Evolutionary conservation across 2,888 invertebrate species (phyloP), one percentile per base, ranked within the genome.

Genomic region (Vesta saturnalis): DNA sequence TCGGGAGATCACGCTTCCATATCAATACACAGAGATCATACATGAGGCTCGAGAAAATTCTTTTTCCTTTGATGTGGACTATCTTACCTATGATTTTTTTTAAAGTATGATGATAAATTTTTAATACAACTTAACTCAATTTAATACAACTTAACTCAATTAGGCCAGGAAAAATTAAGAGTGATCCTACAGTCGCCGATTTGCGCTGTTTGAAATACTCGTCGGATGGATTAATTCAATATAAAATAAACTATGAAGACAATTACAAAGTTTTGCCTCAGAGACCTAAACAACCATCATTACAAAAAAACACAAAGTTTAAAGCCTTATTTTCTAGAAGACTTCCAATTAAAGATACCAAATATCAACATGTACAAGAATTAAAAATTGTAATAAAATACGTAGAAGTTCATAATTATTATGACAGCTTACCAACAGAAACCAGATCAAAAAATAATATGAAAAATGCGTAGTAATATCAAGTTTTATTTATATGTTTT

Each of bases 221-320:
- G 2, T 16, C 39, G 14, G 55, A 55, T 22, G 61, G 61, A 19
- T 19, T n/a, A 1, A 62, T 62, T 16, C 10, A 54, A 1, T 62
- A 55, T 22, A 62, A 55, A 22, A 3, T 62, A 18, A 15, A 55
- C 21, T 62, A 55, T 18, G 43, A 55, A n/a, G 43, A 47, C 1
- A 46, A 54, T n/a, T 62, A 62, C 8, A 21, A 14, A 43, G 16
- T 54, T 16, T 43, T 62, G 14, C 61, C 61, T 2, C 43, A 43
- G n/a, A 3, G 43, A 3, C 2, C 43, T 3, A 12, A 14, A n/a
- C 10, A 5, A 5, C 14, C 14, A 8, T 12, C 43, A 14, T 12
- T 43, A 43, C 43, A 3, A n/a, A 43, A 43, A 43, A 12, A 43
- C 10, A 12, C 12, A 8, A 43, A 2, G 12, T 43, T 43, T 43